phyloP scores from a whole-genome alignment of 2,113 vertebrate species.

The Malurus elegans region DNA sequence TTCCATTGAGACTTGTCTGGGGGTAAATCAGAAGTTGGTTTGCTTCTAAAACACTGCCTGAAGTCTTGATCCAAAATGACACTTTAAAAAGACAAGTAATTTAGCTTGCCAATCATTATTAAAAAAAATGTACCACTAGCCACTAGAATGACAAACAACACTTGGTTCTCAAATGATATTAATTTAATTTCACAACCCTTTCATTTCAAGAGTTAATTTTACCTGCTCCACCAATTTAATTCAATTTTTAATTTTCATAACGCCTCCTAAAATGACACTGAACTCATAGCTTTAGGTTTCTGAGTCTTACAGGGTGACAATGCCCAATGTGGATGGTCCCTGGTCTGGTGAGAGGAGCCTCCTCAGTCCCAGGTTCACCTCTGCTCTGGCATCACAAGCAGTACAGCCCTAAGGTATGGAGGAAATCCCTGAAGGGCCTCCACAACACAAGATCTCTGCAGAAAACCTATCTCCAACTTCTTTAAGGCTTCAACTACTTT shows the following conservation, averaged over 20 bases:
- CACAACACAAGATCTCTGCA: background rate
- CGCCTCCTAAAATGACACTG: background rate
- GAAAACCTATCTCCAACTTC: background rate
- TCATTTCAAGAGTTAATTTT: background rate
- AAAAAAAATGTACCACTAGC: background rate
- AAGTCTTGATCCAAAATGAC: background rate
- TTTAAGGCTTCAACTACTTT: background rate
- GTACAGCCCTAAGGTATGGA: background rate
- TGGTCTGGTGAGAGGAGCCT: background rate
- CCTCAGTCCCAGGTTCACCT: background rate
- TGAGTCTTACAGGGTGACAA: accelerated
- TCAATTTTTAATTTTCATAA: background rate
- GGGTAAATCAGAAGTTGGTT: background rate
- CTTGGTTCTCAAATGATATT: background rate
- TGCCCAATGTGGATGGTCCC: background rate
- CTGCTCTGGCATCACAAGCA: background rate
- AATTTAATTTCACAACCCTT: background rate
- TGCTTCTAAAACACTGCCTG: background rate
- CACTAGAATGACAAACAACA: background rate
- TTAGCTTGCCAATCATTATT: background rate
- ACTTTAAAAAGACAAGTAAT: background rate
- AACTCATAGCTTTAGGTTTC: background rate
- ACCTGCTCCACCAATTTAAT: background rate
- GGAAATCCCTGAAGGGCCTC: background rate
- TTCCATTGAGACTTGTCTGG: background rate